These are phyloP conservation scores for Meiosimyza decipiens DNA, from an alignment of 2,888 invertebrate species.

Conservation along the genomic window DNA sequence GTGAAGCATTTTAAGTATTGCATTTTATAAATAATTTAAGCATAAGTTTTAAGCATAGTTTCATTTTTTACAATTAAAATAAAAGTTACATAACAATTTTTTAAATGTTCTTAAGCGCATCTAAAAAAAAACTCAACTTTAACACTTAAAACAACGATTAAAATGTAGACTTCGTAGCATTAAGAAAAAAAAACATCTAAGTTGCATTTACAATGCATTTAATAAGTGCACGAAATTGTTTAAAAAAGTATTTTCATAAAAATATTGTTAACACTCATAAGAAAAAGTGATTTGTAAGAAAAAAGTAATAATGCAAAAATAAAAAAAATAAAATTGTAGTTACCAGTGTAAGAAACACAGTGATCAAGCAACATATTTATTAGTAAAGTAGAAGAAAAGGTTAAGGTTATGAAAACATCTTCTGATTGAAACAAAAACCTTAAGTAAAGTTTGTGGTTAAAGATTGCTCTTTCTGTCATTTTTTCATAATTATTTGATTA, in stretches of 20 bases:
- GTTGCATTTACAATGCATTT: conserved; percentile 3
- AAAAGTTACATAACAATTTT: neutral
- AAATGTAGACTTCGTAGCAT: conserved; percentile 1
- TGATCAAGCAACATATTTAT: too few species aligned
- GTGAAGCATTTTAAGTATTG: conserved; percentile 21
- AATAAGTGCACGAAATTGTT: neutral
- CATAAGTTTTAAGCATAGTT: neutral
- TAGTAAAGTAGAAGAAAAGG: too few species aligned
- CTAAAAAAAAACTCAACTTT: neutral
- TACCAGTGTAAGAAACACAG: too few species aligned
- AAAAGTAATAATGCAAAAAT: neutral
- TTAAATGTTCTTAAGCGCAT: neutral
- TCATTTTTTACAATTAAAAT: neutral
- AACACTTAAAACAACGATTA: conserved; percentile 22
- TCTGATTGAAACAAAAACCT: too few species aligned
- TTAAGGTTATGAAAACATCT: too few species aligned
- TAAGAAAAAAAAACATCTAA: neutral
- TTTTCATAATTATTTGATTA: too few species aligned
- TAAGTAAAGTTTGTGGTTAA: too few species aligned
- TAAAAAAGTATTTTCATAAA: neutral
- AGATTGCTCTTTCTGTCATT: too few species aligned
- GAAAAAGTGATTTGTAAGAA: neutral
- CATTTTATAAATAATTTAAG: conserved; percentile 5
- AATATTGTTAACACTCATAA: neutral
- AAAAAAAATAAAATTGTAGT: too few species aligned